Percentiles rank a stretch among this genome's conserved stretches.
Conservation (phyloP, 2,113 vertebrate genomes). For the Tetrao urogallus region DNA sequence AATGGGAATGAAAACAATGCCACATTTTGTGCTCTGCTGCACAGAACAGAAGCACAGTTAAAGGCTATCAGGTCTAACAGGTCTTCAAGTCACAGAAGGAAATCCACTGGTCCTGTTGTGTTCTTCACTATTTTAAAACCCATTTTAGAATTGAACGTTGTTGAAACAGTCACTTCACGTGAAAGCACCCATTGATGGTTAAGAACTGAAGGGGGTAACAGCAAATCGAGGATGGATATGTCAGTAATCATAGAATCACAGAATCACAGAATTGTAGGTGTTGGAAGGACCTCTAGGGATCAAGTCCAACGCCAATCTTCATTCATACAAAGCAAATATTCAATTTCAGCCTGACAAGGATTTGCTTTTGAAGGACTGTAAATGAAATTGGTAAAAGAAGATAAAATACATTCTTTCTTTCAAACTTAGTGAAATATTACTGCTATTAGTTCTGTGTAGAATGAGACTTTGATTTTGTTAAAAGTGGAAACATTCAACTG, state of each 20-base stretch:
- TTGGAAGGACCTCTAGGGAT: no score
- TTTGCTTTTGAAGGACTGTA: background rate
- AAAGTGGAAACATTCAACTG: background rate
- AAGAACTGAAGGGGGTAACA: background rate
- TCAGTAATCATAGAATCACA: background rate
- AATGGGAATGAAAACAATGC: background rate
- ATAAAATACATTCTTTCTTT: background rate
- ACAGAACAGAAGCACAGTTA: rapidly evolving
- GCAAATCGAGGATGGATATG: background rate
- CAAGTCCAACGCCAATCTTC: background rate
- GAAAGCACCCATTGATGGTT: no score
- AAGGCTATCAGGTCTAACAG: background rate
- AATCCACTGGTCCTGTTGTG: background rate
- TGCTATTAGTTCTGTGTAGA: background rate
- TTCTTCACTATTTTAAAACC: background rate
- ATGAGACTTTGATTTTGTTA: background rate
- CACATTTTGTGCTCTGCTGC: rapidly evolving
- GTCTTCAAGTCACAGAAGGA: rapidly evolving
- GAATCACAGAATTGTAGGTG: no score
- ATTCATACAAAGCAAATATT: background rate
- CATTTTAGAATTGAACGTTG: background rate
- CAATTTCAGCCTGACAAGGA: background rate
- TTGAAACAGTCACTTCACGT: background rate
- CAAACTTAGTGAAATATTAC: background rate
- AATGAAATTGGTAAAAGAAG: background rate